Conservation (phyloP, 2,797 vertebrate species). For the Meriones psammophilus region DNA sequence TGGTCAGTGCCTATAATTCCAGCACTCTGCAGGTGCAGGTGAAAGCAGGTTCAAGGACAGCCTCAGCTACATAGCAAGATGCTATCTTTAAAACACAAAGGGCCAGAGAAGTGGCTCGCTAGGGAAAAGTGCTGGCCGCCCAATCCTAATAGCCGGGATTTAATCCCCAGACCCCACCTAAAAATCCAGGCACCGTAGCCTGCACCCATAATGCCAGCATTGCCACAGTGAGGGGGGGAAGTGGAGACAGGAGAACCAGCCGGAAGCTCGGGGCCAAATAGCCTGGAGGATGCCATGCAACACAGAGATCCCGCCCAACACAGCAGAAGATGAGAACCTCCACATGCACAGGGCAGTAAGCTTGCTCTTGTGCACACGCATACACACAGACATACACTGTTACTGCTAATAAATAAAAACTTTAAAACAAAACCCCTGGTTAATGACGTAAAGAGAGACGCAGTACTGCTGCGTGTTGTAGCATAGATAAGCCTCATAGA, state of each 20-base stretch:
- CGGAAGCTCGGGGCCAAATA: neutral
- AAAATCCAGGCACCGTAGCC: neutral
- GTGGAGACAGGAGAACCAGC: neutral
- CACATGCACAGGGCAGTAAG: neutral
- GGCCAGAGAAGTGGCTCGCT: neutral
- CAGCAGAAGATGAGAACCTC: neutral
- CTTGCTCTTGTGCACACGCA: neutral
- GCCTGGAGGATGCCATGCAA: neutral
- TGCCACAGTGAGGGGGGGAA: neutral
- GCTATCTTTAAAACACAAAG: neutral
- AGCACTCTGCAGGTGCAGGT: neutral
- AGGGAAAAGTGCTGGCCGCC: neutral
- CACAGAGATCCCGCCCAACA: neutral
- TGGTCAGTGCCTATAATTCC: neutral
- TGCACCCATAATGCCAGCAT: fast-evolving
- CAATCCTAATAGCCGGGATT: neutral
- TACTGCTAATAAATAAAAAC: too few relatives aligned
- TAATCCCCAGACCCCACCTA: too few relatives aligned
- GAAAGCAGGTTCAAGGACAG: neutral
- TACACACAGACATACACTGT: neutral
- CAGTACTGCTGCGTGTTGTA: neutral
- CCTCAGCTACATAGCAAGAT: neutral
- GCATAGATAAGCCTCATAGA: too few relatives aligned
- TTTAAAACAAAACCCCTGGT: neutral
- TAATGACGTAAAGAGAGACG: neutral